Percentiles rank a stretch among this genome's conserved stretches.
Evolutionary conservation across 2,888 invertebrate species (phyloP).

Genomic region (Mimumesa dahlbomi): DNA sequence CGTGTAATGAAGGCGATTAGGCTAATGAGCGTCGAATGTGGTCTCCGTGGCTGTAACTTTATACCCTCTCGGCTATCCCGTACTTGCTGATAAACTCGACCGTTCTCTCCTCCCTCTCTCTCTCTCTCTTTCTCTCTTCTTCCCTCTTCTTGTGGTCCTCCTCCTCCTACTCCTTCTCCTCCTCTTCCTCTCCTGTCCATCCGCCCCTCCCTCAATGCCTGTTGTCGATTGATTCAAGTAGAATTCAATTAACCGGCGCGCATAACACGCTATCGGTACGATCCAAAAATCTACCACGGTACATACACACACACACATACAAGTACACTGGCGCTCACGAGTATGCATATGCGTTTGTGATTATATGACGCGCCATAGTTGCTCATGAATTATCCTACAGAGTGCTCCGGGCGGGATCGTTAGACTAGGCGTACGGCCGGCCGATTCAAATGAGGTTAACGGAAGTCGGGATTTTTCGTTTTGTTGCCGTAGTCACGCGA

Average conservation of each 20-base stretch:
- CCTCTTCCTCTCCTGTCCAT: not conserved
- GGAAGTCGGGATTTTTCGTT: too few species aligned
- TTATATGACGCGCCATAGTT: constrained; percentile 43
- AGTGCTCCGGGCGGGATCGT: constrained; percentile 33
- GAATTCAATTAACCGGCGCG: constrained; percentile 60
- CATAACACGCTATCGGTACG: constrained; percentile 46
- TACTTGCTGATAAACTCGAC: constrained; percentile 60
- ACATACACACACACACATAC: too few species aligned
- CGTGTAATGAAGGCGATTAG: constrained; percentile 76
- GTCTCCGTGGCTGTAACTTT: constrained; percentile 63
- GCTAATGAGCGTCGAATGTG: constrained; percentile 74
- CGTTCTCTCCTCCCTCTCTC: constrained; percentile 3
- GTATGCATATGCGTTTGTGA: constrained; percentile 38
- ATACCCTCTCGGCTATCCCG: constrained; percentile 51
- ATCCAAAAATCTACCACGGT: constrained; percentile 55
- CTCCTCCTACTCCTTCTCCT: not conserved
- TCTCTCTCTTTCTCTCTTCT: not conserved
- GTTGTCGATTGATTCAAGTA: constrained; percentile 56
- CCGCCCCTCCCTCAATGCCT: not conserved
- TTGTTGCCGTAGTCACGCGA: too few species aligned
- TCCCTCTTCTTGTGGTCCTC: not conserved
- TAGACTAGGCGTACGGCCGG: constrained; percentile 31
- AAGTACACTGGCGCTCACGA: constrained; percentile 12
- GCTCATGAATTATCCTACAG: constrained; percentile 42
- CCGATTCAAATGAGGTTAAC: constrained; percentile 19